These are phyloP conservation scores for Pterocles orientalis DNA, from an alignment of 2,113 vertebrate species.

Conservation along the genomic window DNA sequence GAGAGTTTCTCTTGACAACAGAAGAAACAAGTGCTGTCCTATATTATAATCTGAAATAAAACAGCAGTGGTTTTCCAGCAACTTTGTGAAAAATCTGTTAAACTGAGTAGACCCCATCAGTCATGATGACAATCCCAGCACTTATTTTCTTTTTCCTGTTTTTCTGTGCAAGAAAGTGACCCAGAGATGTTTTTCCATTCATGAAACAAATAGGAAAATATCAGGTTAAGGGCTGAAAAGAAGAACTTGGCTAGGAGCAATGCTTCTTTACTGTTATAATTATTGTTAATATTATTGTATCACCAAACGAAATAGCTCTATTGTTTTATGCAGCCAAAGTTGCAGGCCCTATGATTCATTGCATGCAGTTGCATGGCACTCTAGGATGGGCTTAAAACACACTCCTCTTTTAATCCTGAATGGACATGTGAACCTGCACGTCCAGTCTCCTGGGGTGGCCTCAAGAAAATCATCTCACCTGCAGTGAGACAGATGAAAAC, in stretches of 20 bases:
- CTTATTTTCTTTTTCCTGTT: neutral
- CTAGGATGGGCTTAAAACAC: neutral
- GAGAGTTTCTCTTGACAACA: neutral
- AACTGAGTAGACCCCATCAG: slow-evolving; percentile 18
- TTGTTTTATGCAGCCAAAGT: neutral
- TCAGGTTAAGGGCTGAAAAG: neutral
- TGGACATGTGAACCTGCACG: neutral
- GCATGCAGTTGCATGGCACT: neutral
- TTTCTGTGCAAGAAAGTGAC: slow-evolving; percentile 12
- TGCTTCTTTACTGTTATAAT: neutral
- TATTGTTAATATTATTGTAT: neutral
- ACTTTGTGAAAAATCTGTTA: slow-evolving; percentile 51
- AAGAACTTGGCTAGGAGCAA: neutral
- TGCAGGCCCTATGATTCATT: neutral
- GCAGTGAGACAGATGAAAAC: neutral
- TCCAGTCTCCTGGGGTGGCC: neutral
- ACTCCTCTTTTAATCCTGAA: neutral
- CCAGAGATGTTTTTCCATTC: slow-evolving; percentile 6
- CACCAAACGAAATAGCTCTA: neutral
- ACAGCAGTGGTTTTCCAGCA: slow-evolving; percentile 15
- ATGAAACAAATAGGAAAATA: neutral
- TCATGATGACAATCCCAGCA: slow-evolving; percentile 45
- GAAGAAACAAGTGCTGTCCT: neutral
- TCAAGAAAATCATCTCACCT: neutral
- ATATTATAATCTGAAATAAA: slow-evolving; percentile 15